Evolutionary conservation across 1,140 invertebrate genomes (phyloP).

Genomic region (Cotesia typhae): DNA sequence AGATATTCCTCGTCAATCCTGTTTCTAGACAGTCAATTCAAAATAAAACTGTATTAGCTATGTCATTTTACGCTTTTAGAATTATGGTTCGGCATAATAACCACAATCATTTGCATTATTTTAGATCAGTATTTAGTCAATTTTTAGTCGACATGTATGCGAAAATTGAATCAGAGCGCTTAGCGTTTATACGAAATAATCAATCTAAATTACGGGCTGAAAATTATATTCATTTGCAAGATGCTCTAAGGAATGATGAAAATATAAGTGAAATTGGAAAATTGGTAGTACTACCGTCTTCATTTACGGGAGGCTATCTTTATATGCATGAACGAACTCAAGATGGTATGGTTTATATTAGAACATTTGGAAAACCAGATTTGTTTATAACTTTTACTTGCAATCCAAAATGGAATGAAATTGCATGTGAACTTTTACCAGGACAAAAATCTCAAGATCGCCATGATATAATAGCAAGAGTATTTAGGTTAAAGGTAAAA

Average conservation of each 20-base stretch:
- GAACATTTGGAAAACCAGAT: slow-evolving; percentile 57
- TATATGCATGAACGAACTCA: slow-evolving; percentile 61
- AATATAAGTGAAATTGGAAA: slow-evolving; percentile 44
- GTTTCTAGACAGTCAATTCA: slow-evolving; percentile 11
- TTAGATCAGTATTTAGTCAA: too few species aligned
- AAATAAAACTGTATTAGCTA: too few species aligned
- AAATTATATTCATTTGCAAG: slow-evolving; percentile 8
- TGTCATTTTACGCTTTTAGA: too few species aligned
- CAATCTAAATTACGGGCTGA: not conserved
- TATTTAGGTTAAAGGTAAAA: slow-evolving; percentile 63
- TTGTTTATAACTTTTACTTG: slow-evolving; percentile 46
- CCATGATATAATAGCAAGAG: slow-evolving; percentile 61
- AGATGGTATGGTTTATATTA: slow-evolving; percentile 60
- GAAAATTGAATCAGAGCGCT: slow-evolving; percentile 37
- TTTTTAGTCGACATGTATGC: too few species aligned
- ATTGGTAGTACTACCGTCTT: slow-evolving; percentile 55
- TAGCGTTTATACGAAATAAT: slow-evolving; percentile 48
- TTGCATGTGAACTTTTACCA: slow-evolving; percentile 47
- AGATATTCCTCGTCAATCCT: too few species aligned
- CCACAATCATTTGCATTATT: too few species aligned
- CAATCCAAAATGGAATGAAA: slow-evolving; percentile 53
- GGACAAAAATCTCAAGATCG: slow-evolving; percentile 52
- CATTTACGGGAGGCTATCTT: slow-evolving; percentile 56
- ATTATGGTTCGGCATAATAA: too few species aligned
- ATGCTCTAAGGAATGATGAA: slow-evolving; percentile 27